These are phyloP conservation scores for Alviniconcha marisindica DNA, from an alignment of 1,140 invertebrate species.

Conservation along the genomic window DNA sequence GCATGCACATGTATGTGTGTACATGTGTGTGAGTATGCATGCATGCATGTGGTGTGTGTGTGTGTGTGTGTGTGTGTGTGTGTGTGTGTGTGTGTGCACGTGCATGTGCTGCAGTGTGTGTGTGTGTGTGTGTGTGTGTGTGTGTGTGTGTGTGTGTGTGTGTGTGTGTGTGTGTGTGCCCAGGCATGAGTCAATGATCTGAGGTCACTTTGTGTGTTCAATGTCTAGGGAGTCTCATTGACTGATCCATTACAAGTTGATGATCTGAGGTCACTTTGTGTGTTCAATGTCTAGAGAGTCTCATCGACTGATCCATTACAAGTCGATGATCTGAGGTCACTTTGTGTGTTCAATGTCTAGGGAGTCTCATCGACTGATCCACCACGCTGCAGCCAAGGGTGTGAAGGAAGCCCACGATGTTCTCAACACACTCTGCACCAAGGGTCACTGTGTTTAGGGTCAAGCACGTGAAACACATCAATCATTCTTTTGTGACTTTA, in stretches of 20 bases:
- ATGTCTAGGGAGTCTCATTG: slow-evolving; percentile 72
- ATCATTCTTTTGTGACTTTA: too few species aligned
- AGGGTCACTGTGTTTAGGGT: slow-evolving; percentile 64
- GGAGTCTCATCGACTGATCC: slow-evolving; percentile 72
- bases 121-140: too few species aligned
- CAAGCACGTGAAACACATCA: too few species aligned
- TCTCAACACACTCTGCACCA: slow-evolving; percentile 71
- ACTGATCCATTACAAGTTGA: slow-evolving; percentile 63
- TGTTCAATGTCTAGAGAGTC: slow-evolving; percentile 69
- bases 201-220: slow-evolving; percentile 23
- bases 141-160: too few species aligned
- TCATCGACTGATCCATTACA: slow-evolving; percentile 67
- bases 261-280: slow-evolving; percentile 6
- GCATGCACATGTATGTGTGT: not conserved
- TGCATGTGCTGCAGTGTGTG: too few species aligned
- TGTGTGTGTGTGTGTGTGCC: too few species aligned
- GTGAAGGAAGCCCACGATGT: slow-evolving; percentile 73
- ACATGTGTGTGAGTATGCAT: slow-evolving; percentile 16
- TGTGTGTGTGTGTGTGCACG: too few species aligned
- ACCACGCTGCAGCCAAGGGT: slow-evolving; percentile 74
- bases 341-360: too few species aligned
- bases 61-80: too few species aligned
- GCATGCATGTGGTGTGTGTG: slow-evolving; percentile 10
- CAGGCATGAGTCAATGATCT: not conserved
- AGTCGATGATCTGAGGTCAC: too few species aligned